phyloP scores from a whole-genome alignment of 2,113 vertebrate genomes.

The Ascaphus truei region DNA sequence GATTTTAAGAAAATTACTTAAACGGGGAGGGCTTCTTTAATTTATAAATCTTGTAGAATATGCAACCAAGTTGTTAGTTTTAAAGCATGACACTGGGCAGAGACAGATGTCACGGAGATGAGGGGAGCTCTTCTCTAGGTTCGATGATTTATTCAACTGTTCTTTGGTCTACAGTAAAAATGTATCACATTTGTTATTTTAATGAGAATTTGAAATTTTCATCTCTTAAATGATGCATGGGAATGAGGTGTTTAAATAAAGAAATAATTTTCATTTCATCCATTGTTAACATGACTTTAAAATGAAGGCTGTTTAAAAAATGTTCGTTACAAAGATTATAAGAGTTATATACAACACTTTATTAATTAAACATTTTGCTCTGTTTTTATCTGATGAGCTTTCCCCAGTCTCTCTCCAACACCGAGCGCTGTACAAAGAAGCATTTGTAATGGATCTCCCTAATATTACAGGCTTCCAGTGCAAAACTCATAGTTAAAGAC shows the following conservation, averaged over 20 bases:
- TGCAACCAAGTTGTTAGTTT: constrained; percentile 66
- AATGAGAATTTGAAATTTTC: constrained; percentile 37
- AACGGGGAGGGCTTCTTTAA: constrained; percentile 72
- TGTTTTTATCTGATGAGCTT: too few relatives aligned
- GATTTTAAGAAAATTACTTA: constrained; percentile 81
- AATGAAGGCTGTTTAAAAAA: too few relatives aligned
- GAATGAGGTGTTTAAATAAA: constrained; percentile 15
- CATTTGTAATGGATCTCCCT: too few relatives aligned
- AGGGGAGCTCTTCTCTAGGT: constrained; percentile 41
- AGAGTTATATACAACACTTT: too few relatives aligned
- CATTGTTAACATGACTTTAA: neutral
- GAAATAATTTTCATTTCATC: constrained; percentile 1
- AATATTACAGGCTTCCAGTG: too few relatives aligned
- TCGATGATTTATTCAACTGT: constrained; percentile 45
- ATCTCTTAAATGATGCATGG: constrained; percentile 12
- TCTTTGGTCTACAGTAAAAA: constrained; percentile 45
- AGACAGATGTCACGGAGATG: constrained; percentile 57
- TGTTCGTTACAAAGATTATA: too few relatives aligned
- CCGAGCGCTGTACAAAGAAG: too few relatives aligned
- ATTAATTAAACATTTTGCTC: too few relatives aligned
- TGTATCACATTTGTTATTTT: constrained; percentile 36
- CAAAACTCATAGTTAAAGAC: too few relatives aligned
- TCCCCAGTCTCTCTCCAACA: too few relatives aligned
- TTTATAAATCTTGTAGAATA: constrained; percentile 74
- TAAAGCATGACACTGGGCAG: constrained; percentile 55